Evolutionary conservation across 2,888 invertebrate species (phyloP).

Genomic region (Brenthis daphne): DNA sequence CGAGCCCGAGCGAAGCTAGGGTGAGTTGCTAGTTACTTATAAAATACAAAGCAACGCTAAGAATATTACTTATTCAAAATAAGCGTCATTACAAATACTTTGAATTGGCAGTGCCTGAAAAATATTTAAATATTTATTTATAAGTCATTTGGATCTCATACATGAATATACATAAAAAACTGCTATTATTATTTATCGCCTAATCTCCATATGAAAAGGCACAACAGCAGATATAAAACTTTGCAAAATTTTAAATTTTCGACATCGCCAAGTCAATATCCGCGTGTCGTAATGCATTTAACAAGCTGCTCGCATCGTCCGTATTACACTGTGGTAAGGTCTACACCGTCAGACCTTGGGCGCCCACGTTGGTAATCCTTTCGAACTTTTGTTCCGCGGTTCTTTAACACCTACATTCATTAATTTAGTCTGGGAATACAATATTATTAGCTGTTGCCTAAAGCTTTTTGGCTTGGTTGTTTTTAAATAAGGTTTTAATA

Average conservation of each 20-base stretch:
- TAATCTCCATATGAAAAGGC: neutral
- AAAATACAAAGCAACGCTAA: too few species aligned
- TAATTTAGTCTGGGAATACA: slow-evolving; percentile 23
- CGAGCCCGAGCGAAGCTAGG: too few species aligned
- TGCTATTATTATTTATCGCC: too few species aligned
- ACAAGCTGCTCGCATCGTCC: slow-evolving; percentile 24
- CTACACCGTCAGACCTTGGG: slow-evolving; percentile 46
- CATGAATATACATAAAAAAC: too few species aligned
- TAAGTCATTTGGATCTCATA: too few species aligned
- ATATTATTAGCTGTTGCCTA: slow-evolving; percentile 19
- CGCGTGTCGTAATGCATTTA: slow-evolving; percentile 48
- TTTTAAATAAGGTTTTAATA: too few species aligned
- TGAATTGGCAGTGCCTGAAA: too few species aligned
- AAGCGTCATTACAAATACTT: too few species aligned
- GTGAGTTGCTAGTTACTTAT: too few species aligned
- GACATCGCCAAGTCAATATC: slow-evolving; percentile 52
- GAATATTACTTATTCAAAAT: too few species aligned
- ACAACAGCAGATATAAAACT: neutral
- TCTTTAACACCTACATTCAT: slow-evolving; percentile 36
- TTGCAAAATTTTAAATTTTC: slow-evolving; percentile 33
- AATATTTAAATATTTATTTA: too few species aligned
- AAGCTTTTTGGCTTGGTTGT: neutral
- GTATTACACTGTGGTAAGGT: slow-evolving; percentile 35
- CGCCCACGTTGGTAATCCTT: slow-evolving; percentile 48
- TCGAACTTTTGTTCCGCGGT: slow-evolving; percentile 49